phyloP scores from a whole-genome alignment of 2,797 vertebrate species.

The Myripristis jacobus region DNA sequence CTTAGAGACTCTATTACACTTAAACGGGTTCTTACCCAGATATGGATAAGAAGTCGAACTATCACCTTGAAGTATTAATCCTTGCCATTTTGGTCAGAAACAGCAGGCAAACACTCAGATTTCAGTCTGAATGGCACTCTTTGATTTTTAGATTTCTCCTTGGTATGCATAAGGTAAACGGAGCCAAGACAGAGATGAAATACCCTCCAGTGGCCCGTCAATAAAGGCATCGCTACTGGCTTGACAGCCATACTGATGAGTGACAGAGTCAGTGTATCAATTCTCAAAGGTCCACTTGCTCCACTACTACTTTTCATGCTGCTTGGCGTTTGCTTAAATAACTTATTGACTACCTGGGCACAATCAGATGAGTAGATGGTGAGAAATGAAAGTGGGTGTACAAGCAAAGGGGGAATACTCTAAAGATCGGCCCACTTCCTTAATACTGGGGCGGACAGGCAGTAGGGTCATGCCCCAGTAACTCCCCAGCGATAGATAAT shows the following conservation, averaged over 20 bases:
- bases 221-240: conserved; percentile 12
- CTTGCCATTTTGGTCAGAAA: not conserved
- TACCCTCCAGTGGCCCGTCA: conserved; percentile 20
- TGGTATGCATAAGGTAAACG: conserved; percentile 18
- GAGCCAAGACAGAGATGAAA: conserved; percentile 35
- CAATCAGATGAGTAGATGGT: conserved; percentile 39
- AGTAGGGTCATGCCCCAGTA: conserved; percentile 53
- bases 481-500: conserved; percentile 62
- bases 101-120: not conserved
- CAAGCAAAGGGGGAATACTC: not conserved
- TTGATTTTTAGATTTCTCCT: conserved; percentile 16
- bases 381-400: conserved; percentile 44
- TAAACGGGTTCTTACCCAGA: no score
- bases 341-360: conserved; percentile 36
- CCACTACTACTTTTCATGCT: conserved; percentile 29
- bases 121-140: not conserved
- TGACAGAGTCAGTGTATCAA: conserved; percentile 45
- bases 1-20: no score
- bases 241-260: conserved; percentile 53
- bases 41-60: no score
- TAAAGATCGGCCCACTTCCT: conserved; percentile 5
- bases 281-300: conserved; percentile 29
- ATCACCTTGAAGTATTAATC: no score
- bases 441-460: conserved; percentile 42
- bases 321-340: conserved; percentile 49